These are phyloP conservation scores for Syngnathus floridae DNA, from an alignment of 2,113 vertebrate species.

Conservation along the genomic window DNA sequence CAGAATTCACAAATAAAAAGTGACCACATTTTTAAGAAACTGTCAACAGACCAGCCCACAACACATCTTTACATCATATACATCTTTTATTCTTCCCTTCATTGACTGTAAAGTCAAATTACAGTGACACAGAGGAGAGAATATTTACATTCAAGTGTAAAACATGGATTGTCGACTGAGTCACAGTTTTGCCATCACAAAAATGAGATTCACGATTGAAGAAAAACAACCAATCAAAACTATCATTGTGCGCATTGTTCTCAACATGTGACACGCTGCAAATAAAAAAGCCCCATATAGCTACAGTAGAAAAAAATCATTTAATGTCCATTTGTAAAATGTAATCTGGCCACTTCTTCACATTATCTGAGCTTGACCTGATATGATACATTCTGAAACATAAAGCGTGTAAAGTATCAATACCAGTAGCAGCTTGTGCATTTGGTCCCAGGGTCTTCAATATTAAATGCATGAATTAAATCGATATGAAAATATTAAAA, in stretches of 20 bases:
- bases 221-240: not conserved
- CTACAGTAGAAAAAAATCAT: not conserved
- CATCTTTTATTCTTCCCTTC: not conserved
- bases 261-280: not conserved
- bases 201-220: not conserved
- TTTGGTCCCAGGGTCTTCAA: not conserved
- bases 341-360: not conserved
- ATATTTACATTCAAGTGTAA: not conserved
- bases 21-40: too few relatives aligned
- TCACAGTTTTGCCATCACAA: not conserved
- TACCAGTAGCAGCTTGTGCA: not conserved
- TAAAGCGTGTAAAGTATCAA: not conserved
- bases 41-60: not conserved
- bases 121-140: not conserved
- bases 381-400: not conserved
- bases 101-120: not conserved
- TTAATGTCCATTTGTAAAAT: not conserved
- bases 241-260: not conserved
- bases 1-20: too few relatives aligned
- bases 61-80: not conserved
- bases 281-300: not conserved
- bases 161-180: not conserved
- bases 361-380: not conserved
- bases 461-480: too few relatives aligned
- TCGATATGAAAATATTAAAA: too few relatives aligned